Evolutionary conservation across 2,888 invertebrate species (phyloP).

Genomic region (Hylaea fasciaria): DNA sequence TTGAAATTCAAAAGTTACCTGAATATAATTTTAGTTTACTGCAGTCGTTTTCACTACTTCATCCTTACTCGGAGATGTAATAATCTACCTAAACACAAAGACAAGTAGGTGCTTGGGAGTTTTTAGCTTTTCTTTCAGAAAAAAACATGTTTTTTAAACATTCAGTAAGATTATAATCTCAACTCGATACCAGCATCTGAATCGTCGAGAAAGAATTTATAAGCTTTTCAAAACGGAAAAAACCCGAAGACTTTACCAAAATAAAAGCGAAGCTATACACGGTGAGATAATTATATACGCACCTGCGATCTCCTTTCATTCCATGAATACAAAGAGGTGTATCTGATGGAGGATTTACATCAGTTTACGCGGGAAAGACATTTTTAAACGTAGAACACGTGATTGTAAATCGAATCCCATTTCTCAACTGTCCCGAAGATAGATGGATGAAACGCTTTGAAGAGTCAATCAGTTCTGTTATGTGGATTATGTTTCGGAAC

Average conservation of each 20-base stretch:
- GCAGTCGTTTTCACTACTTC: not conserved
- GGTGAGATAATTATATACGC: constrained; percentile 55
- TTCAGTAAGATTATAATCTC: no score
- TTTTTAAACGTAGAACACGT: constrained; percentile 43
- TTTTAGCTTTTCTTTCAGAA: no score
- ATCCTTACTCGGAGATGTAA: no score
- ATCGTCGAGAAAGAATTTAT: no score
- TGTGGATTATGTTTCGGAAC: constrained; percentile 29
- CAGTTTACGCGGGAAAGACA: constrained; percentile 41
- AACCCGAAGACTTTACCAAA: constrained; percentile 45
- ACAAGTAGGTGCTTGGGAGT: no score
- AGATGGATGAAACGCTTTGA: constrained; percentile 40
- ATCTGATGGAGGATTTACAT: constrained; percentile 52
- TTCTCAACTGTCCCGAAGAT: constrained; percentile 40
- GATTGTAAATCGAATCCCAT: constrained; percentile 45
- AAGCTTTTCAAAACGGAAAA: not conserved
- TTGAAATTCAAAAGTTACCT: constrained; percentile 53
- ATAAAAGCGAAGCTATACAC: constrained; percentile 26
- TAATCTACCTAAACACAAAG: no score
- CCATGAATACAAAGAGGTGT: constrained; percentile 76
- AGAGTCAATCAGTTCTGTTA: constrained; percentile 42
- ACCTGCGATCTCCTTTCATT: constrained; percentile 66
- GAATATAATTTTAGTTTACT: not conserved
- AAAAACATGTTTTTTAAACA: no score
- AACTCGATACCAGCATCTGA: no score